Percentiles rank a stretch among this genome's conserved stretches.
Evolutionary conservation across 2,797 vertebrate genomes (phyloP).

Genomic region (Propithecus perrieri): DNA sequence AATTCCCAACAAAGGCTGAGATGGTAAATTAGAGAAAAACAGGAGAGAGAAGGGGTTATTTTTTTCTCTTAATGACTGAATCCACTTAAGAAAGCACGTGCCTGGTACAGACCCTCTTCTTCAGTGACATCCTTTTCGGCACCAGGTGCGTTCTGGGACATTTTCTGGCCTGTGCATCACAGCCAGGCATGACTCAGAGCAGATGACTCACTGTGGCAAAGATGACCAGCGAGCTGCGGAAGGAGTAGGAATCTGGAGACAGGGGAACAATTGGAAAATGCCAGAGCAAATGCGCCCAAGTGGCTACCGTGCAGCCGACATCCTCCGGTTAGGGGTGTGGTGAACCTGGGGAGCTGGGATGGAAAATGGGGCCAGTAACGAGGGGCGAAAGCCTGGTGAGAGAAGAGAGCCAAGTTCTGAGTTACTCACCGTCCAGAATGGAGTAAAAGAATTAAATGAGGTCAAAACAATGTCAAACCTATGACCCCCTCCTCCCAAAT

Average conservation of each 20-base stretch:
- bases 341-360: background rate
- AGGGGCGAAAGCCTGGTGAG: background rate
- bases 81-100: background rate
- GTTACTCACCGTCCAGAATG: background rate
- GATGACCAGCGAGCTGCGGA: background rate
- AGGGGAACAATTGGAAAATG: conserved; percentile 22
- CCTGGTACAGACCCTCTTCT: background rate
- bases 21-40: background rate
- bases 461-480: background rate
- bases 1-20: background rate
- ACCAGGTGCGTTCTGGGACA: conserved; percentile 20
- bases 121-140: background rate
- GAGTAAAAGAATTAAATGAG: background rate
- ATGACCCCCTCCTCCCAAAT: background rate
- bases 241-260: background rate
- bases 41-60: background rate
- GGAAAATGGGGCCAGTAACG: background rate
- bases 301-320: background rate
- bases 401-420: background rate
- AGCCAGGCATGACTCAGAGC: conserved; percentile 69
- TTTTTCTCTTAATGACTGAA: background rate
- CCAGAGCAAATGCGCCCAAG: background rate
- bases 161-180: background rate
- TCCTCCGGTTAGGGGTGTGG: background rate
- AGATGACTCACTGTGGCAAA: conserved; percentile 62